These are phyloP conservation scores for Seison nebaliae DNA, from an alignment of 1,140 invertebrate genomes.

Conservation along the genomic window DNA sequence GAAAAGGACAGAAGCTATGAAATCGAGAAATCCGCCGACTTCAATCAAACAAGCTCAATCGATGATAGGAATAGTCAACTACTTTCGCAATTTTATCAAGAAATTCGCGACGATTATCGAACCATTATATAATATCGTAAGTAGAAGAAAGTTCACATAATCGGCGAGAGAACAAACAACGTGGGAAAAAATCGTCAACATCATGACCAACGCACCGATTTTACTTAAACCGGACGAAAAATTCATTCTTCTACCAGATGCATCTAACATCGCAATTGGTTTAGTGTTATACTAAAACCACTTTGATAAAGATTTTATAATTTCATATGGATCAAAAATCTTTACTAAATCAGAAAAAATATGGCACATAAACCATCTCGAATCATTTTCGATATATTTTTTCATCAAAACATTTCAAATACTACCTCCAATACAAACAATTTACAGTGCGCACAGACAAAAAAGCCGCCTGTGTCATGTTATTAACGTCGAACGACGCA, in stretches of 20 bases:
- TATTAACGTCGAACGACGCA: too few relatives aligned
- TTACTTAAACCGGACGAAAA: conserved; percentile 8
- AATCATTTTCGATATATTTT: conserved; percentile 4
- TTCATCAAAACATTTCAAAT: too few relatives aligned
- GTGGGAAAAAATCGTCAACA: conserved; percentile 14
- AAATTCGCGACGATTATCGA: conserved; percentile 14
- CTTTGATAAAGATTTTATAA: background rate
- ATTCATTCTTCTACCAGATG: conserved; percentile 8
- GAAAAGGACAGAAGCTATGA: background rate
- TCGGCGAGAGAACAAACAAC: conserved; percentile 9
- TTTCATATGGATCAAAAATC: background rate
- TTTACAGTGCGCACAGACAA: too few relatives aligned
- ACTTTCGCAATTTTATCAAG: conserved; percentile 12
- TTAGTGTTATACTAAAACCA: background rate
- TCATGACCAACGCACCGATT: conserved; percentile 6
- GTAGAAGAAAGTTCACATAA: conserved; percentile 13
- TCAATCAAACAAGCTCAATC: background rate
- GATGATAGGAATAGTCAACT: conserved; percentile 5
- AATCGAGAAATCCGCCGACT: background rate
- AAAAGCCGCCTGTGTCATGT: too few relatives aligned
- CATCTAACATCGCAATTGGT: conserved; percentile 2
- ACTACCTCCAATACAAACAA: too few relatives aligned
- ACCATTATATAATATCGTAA: conserved; percentile 15
- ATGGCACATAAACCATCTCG: background rate
- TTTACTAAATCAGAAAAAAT: conserved; percentile 1